Evolutionary conservation across 2,113 vertebrate genomes (phyloP), one percentile per base, ranked within the genome.

Genomic region (Balaenoptera acutorostrata): DNA sequence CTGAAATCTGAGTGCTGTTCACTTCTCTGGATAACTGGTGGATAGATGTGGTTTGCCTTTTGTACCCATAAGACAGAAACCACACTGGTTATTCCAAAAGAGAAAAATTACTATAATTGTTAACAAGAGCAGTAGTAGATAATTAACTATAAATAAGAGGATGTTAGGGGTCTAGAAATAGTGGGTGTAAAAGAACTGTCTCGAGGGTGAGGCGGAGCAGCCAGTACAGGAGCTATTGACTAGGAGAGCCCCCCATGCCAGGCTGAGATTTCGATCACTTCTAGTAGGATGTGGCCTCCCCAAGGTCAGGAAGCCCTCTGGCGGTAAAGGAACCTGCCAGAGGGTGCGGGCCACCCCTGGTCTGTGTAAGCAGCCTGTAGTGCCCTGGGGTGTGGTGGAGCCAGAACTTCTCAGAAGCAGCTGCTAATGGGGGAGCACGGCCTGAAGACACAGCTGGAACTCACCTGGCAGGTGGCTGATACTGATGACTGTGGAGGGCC

Each of bases 401-500:
- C 18, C 55, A 84, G 39, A 57, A 52, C 14, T n/a, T 31, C 63
- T 77, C 25, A 29, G 20, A 25, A 46, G 61, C n/a, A 44, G 61
- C 88, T 41, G 39, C 69, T 66, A 2, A 10, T 64, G 31, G 14
- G 25, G 81, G 52, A 5, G 4, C 0, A 3, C 27, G 15, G 44
- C 64, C 39, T 41, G 39, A 2, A 3, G 74, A 36, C 71, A 41
- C 49, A 25, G 7, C 33, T 13, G 39, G 18, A 15, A 23, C 59
- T 41, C 12, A 4, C 8, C 57, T 15, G 59, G 77, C 36, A 71
- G 33, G 39, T 3, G 6, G 23, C 66, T 31, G 13, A 39, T n/a
- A 5, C 17, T 15, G 21, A 23, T 46, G 18, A 46, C 11, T 6
- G 0, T 2, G 4, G 33, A 18, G 23, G 49, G 9, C 27, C 14